Conservation (phyloP, 2,797 vertebrate genomes). For the Periophthalmus magnuspinnatus region DNA sequence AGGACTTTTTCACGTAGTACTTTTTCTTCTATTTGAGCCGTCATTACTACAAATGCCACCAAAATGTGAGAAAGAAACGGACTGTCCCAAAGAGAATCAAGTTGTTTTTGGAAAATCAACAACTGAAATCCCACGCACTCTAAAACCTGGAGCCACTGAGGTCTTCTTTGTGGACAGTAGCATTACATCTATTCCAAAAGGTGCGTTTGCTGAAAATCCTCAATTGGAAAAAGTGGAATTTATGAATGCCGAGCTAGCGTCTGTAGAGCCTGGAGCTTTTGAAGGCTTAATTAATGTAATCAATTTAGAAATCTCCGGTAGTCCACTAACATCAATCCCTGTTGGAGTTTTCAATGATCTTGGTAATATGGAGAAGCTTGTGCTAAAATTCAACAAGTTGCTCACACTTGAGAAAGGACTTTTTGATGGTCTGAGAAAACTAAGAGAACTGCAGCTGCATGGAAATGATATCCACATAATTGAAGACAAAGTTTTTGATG, state of each 20-base stretch:
- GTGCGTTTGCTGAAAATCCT: conserved; percentile 71
- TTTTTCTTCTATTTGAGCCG: conserved; percentile 49
- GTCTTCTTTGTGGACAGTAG: conserved; percentile 74
- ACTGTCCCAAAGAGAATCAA: conserved; percentile 46
- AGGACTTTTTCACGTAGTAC: conserved; percentile 37
- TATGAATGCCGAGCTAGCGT: conserved; percentile 57
- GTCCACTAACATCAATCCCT: conserved; percentile 57
- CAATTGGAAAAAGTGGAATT: conserved; percentile 75
- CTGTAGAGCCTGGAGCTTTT: conserved; percentile 79
- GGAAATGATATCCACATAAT: conserved; percentile 73
- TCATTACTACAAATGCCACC: conserved; percentile 17
- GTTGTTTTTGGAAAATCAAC: conserved; percentile 49
- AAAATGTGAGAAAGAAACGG: neutral
- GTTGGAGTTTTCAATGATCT: conserved; percentile 75
- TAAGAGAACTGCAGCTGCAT: conserved; percentile 68
- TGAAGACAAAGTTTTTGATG: conserved; percentile 79
- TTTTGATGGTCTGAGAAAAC: conserved; percentile 70
- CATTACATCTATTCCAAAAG: conserved; percentile 67
- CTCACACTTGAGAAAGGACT: conserved; percentile 69
- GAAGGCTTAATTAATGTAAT: conserved; percentile 68
- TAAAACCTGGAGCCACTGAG: conserved; percentile 59
- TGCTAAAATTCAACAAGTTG: conserved; percentile 73
- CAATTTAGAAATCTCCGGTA: conserved; percentile 72
- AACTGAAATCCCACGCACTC: conserved; percentile 64
- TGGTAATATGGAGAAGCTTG: conserved; percentile 66